Evolutionary conservation across 2,888 invertebrate species (phyloP).

Genomic region (Stenodera caucasica): DNA sequence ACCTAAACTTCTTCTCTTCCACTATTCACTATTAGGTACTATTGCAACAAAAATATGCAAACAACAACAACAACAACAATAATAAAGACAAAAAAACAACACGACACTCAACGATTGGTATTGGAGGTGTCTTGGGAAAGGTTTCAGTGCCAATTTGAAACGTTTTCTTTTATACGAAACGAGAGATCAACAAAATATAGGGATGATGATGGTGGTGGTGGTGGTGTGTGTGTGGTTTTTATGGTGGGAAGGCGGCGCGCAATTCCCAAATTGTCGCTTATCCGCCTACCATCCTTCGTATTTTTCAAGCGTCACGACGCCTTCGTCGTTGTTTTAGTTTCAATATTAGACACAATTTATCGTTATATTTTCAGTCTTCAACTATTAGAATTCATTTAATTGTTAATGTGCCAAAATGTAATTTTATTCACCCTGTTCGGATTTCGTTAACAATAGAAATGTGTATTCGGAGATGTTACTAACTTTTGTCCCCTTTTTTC

Average conservation of each 20-base stretch:
- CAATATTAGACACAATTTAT: background rate
- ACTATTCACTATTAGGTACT: background rate
- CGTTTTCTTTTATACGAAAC: slow-evolving; percentile 1
- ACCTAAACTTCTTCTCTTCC: background rate
- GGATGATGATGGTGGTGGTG: background rate
- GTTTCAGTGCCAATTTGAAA: background rate
- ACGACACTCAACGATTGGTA: background rate
- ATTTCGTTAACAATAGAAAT: slow-evolving; percentile 5
- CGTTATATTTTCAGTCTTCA: too few species aligned
- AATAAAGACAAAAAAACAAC: background rate
- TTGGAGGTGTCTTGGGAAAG: slow-evolving; percentile 5
- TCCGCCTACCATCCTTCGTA: background rate
- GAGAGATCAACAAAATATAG: background rate
- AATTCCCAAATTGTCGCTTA: slow-evolving; percentile 9
- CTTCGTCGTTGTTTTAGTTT: background rate
- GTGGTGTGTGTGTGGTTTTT: background rate
- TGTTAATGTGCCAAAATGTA: slow-evolving; percentile 15
- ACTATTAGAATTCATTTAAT: too few species aligned
- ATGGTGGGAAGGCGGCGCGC: background rate
- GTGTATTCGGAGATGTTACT: slow-evolving; percentile 10
- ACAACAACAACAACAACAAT: background rate
- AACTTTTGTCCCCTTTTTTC: slow-evolving; percentile 11
- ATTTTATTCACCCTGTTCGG: slow-evolving; percentile 8
- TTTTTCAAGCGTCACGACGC: background rate
- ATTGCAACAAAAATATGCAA: background rate